Evolutionary conservation across 2,113 vertebrate species (phyloP).

Genomic region (Urocynchramus pylzowi): DNA sequence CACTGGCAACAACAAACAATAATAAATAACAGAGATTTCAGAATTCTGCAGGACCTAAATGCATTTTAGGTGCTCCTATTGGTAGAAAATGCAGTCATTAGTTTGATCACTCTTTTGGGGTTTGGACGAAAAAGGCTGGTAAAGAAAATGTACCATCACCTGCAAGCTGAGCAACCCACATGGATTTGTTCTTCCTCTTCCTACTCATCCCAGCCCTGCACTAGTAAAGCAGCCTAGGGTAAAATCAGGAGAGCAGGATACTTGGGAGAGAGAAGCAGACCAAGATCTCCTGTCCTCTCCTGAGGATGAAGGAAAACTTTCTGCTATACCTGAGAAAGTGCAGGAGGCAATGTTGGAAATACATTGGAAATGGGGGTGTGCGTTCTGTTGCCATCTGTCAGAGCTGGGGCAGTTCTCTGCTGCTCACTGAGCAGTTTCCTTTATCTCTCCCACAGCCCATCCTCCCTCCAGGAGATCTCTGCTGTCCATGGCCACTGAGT

Average conservation of each 20-base stretch:
- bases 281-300: neutral
- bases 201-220: neutral
- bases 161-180: neutral
- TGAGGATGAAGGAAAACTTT: neutral
- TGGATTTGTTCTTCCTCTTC: neutral
- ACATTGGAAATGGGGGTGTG: too few relatives aligned
- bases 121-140: neutral
- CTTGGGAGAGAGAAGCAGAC: neutral
- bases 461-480: too few relatives aligned
- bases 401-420: too few relatives aligned
- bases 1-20: neutral
- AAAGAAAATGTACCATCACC: neutral
- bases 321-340: fast-evolving
- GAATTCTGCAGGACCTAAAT: neutral
- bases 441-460: too few relatives aligned
- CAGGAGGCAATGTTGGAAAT: neutral
- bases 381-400: too few relatives aligned
- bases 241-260: neutral
- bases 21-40: neutral
- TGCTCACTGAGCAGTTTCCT: too few relatives aligned
- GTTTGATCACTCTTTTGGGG: neutral
- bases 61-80: neutral
- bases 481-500: too few relatives aligned
- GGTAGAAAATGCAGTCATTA: neutral
- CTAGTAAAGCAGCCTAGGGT: neutral